These are phyloP conservation scores for Lepidostoma basale DNA, from an alignment of 1,140 invertebrate genomes.

Conservation along the genomic window DNA sequence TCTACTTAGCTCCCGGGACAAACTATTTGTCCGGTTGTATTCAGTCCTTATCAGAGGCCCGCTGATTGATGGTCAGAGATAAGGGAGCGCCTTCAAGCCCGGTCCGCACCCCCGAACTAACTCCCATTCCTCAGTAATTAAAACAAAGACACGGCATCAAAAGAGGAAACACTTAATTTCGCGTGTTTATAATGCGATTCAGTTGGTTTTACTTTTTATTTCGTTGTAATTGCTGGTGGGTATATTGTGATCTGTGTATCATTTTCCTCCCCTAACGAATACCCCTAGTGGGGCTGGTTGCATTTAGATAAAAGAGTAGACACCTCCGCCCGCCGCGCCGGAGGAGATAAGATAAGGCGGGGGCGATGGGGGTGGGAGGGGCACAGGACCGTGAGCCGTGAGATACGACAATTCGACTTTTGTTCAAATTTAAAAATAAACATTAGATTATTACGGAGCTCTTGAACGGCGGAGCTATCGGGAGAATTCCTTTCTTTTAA, in stretches of 20 bases:
- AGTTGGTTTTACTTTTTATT: too few species aligned
- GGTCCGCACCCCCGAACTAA: slow-evolving; percentile 2
- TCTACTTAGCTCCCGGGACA: neutral
- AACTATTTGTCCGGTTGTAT: slow-evolving; percentile 24
- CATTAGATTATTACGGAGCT: too few species aligned
- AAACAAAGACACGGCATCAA: neutral
- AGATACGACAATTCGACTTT: slow-evolving; percentile 18
- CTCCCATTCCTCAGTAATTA: neutral
- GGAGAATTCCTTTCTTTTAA: too few species aligned
- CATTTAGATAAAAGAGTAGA: slow-evolving; percentile 42
- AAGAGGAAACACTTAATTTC: neutral
- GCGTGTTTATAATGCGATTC: neutral
- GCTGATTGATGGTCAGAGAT: slow-evolving; percentile 43
- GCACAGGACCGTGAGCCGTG: too few species aligned
- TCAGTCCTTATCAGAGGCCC: slow-evolving; percentile 32
- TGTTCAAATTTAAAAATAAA: slow-evolving; percentile 6
- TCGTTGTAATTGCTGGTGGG: too few species aligned
- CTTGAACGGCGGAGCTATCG: too few species aligned
- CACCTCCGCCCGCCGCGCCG: slow-evolving; percentile 14
- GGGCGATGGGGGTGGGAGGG: neutral
- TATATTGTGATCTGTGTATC: too few species aligned
- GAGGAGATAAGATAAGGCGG: slow-evolving; percentile 27
- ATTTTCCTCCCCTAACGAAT: slow-evolving; percentile 21
- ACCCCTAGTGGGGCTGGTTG: slow-evolving; percentile 25
- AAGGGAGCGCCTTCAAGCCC: slow-evolving; percentile 29